Conservation (phyloP, 2,888 invertebrate genomes). For the Meliscaeva auricollis region DNA sequence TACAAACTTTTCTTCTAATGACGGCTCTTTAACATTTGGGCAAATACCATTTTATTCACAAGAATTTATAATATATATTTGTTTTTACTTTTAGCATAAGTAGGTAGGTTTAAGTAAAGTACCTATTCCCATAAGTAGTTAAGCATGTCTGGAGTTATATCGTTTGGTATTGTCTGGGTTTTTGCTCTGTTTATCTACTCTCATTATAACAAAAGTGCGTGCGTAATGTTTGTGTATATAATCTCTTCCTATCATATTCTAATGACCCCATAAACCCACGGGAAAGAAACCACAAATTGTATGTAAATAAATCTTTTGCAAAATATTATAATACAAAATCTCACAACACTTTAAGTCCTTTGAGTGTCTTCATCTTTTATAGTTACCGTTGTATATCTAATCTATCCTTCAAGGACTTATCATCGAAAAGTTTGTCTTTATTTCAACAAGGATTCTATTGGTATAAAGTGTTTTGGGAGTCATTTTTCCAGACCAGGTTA, state of each 20-base stretch:
- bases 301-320: conserved; percentile 61
- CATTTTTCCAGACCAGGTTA: background rate
- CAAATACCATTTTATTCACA: conserved; percentile 52
- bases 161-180: conserved; percentile 8
- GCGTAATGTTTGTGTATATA: conserved; percentile 11
- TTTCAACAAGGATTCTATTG: background rate
- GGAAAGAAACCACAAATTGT: conserved; percentile 63
- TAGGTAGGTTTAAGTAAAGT: background rate
- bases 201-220: conserved; percentile 18
- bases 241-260: too few relatives aligned
- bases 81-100: conserved; percentile 30
- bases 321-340: conserved; percentile 58
- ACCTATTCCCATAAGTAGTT: background rate
- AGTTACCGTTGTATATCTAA: conserved; percentile 2
- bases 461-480: conserved; percentile 11
- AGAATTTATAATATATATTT: conserved; percentile 60
- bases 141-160: conserved; percentile 29
- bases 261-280: conserved; percentile 28
- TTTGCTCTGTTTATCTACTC: conserved; percentile 10
- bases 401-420: background rate
- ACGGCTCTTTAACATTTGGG: conserved; percentile 52
- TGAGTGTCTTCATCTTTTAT: conserved; percentile 17
- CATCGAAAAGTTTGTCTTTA: background rate
- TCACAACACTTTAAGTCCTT: conserved; percentile 34
- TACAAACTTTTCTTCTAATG: conserved; percentile 39